A percentile compares a stretch with the other conserved stretches of the same genome.
These are phyloP conservation scores for Dermochelys coriacea DNA, from an alignment of 2,797 vertebrate species.

Conservation along the genomic window DNA sequence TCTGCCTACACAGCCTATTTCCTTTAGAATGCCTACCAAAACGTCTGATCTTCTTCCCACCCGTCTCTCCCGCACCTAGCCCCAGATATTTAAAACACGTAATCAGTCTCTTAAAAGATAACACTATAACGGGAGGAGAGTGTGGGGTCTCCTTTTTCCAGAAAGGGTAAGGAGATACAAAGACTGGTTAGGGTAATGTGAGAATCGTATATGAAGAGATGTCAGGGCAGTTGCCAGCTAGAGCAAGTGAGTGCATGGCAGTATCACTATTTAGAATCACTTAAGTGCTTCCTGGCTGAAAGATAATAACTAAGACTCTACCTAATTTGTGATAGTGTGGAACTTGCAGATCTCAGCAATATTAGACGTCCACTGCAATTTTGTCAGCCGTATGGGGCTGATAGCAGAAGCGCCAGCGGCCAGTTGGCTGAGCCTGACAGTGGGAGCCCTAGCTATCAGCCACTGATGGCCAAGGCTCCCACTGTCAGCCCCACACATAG, in stretches of 20 bases:
- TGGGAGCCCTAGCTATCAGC: fast-evolving
- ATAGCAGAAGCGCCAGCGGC: too few relatives aligned
- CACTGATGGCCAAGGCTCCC: too few relatives aligned
- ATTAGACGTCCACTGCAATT: too few relatives aligned
- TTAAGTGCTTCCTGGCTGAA: background rate
- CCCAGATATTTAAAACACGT: background rate
- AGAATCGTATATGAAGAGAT: background rate
- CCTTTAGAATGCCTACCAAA: background rate
- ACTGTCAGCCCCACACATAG: too few relatives aligned
- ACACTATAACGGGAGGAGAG: background rate
- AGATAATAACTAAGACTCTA: background rate
- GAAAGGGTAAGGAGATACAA: background rate
- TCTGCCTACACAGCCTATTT: too few relatives aligned
- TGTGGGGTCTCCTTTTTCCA: too few relatives aligned
- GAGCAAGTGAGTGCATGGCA: background rate
- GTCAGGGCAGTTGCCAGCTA: background rate
- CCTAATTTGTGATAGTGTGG: too few relatives aligned
- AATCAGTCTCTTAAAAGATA: background rate
- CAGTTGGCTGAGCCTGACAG: too few relatives aligned
- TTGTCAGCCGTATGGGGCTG: too few relatives aligned
- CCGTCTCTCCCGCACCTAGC: background rate
- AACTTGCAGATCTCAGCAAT: too few relatives aligned
- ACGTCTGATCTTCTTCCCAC: background rate
- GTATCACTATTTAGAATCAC: too few relatives aligned
- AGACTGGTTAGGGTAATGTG: background rate